Percentiles rank a stretch among this genome's conserved stretches.
phyloP scores from a whole-genome alignment of 2,113 vertebrate species.

The Oceanodroma tethys region DNA sequence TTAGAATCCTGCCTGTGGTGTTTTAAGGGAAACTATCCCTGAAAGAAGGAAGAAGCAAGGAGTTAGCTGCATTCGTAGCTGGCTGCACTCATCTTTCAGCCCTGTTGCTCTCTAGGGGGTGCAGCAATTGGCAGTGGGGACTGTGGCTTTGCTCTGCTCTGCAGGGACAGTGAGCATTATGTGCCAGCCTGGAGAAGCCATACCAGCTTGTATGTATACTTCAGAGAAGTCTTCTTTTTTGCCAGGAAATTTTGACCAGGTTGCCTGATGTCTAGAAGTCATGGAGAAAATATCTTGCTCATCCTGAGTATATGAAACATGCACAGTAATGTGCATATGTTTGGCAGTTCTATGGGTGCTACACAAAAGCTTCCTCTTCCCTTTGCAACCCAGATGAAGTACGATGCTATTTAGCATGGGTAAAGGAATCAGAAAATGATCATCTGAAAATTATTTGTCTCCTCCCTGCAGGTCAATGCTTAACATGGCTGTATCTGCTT shows the following conservation, averaged over 20 bases:
- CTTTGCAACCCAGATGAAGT: not conserved
- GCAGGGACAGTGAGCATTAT: not conserved
- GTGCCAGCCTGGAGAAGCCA: not conserved
- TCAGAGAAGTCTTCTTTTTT: not conserved
- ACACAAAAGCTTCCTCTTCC: not conserved
- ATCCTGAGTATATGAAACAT: not conserved
- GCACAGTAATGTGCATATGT: not conserved
- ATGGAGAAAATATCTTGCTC: not conserved
- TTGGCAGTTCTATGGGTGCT: not conserved
- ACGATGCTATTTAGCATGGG: not conserved
- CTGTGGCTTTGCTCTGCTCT: not conserved
- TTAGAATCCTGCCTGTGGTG: not conserved
- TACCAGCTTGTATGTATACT: not conserved
- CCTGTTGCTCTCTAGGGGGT: not conserved
- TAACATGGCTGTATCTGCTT: not conserved
- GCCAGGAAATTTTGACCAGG: not conserved
- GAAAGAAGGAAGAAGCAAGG: not conserved
- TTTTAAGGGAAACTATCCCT: not conserved
- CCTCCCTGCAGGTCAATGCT: not conserved
- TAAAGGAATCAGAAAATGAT: not conserved
- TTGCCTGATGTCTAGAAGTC: not conserved
- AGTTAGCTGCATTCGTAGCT: not conserved
- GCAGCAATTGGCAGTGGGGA: not conserved
- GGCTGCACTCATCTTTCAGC: not conserved
- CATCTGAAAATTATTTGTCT: not conserved